Evolutionary conservation across 2,113 vertebrate genomes (phyloP).

Genomic region (Sisor rabdophorus): DNA sequence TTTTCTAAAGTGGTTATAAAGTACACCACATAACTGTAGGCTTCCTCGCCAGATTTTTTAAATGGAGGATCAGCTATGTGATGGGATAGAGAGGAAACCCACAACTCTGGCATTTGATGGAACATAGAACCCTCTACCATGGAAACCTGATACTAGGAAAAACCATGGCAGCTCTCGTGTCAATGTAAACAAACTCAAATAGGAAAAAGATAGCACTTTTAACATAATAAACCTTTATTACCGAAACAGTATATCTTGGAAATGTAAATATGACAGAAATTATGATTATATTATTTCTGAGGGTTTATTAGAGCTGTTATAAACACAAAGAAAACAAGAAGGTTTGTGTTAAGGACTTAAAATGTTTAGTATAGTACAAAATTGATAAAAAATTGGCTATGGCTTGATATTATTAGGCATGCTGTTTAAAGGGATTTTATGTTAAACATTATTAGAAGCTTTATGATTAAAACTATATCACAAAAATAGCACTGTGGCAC

Average conservation of each 20-base stretch:
- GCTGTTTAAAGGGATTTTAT: constrained; percentile 33
- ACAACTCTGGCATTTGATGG: constrained; percentile 45
- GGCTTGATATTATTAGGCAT: constrained; percentile 38
- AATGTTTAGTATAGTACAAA: constrained; percentile 27
- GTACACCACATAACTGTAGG: constrained; percentile 46
- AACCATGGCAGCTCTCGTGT: constrained; percentile 53
- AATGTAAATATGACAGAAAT: constrained; percentile 44
- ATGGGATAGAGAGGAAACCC: constrained; percentile 55
- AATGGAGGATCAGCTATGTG: constrained; percentile 51
- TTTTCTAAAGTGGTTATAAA: constrained; percentile 47
- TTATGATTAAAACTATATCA: constrained; percentile 54
- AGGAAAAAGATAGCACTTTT: constrained; percentile 48
- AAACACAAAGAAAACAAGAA: constrained; percentile 18
- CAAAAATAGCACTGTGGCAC: constrained; percentile 54
- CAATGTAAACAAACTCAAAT: constrained; percentile 62
- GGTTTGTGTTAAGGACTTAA: constrained; percentile 11
- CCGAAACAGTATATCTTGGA: constrained; percentile 44
- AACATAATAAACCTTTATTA: constrained; percentile 35
- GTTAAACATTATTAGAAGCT: constrained; percentile 61
- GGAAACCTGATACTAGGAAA: constrained; percentile 57
- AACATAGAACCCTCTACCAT: constrained; percentile 54
- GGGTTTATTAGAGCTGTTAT: background rate
- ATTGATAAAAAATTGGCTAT: constrained; percentile 26
- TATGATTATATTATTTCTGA: constrained; percentile 16
- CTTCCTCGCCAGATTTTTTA: constrained; percentile 49